phyloP scores from a whole-genome alignment of 2,888 invertebrate species.

The Trissonchulus latispiculum region DNA sequence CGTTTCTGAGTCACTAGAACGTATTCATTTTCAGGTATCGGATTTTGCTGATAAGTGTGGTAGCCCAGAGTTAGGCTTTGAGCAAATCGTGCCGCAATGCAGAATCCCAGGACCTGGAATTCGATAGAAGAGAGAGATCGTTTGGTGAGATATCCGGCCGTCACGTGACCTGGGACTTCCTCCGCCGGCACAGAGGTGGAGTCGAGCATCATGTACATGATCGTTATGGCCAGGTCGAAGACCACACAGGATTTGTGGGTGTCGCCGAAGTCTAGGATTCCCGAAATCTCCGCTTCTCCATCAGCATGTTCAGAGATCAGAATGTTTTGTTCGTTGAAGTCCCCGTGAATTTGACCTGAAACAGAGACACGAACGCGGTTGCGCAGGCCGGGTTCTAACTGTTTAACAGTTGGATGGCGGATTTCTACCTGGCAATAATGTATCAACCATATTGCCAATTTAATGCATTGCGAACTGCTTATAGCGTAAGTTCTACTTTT shows the following conservation, averaged over 20 bases:
- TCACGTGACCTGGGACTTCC: neutral
- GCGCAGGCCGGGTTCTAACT: too few relatives aligned
- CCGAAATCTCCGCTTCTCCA: neutral
- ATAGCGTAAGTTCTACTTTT: too few relatives aligned
- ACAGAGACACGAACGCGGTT: too few relatives aligned
- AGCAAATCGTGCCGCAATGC: neutral
- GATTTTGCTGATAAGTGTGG: neutral
- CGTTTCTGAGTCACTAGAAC: conserved; percentile 1
- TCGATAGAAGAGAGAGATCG: neutral
- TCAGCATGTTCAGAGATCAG: neutral
- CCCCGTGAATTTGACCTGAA: conserved; percentile 12
- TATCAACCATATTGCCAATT: too few relatives aligned
- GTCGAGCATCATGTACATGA: neutral
- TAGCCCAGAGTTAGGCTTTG: neutral
- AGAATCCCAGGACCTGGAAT: neutral
- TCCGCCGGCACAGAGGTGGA: neutral
- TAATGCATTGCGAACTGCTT: too few relatives aligned
- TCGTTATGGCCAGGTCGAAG: neutral
- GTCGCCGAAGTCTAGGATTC: conserved; percentile 4
- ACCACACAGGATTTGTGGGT: neutral
- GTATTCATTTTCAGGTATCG: conserved; percentile 2
- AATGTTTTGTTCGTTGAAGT: conserved; percentile 16
- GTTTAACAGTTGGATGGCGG: too few relatives aligned
- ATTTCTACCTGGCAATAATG: too few relatives aligned
- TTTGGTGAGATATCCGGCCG: neutral